Percentiles rank a stretch among this genome's conserved stretches.
phyloP scores from a whole-genome alignment of 2,888 invertebrate species.

The Netelia inedita region DNA sequence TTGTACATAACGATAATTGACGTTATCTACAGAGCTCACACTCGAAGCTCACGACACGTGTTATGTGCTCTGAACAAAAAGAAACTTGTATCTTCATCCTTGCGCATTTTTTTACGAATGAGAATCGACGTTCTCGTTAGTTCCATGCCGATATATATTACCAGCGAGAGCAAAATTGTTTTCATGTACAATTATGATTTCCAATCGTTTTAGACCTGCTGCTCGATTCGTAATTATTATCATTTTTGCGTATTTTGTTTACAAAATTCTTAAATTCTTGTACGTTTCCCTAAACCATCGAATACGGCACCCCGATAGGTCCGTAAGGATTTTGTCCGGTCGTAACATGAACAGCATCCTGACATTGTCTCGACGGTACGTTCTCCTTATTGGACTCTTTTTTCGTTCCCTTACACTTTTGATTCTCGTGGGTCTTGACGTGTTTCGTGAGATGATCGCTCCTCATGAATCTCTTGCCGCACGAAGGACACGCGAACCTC shows the following conservation, averaged over 20 bases:
- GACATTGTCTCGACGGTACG: conserved; percentile 62
- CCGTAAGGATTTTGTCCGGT: conserved; percentile 59
- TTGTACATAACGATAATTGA: not conserved
- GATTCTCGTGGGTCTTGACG: conserved; percentile 93
- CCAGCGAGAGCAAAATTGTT: conserved; percentile 37
- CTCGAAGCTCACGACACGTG: conserved; percentile 19
- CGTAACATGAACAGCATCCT: conserved; percentile 47
- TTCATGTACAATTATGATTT: not conserved
- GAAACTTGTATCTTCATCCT: not conserved
- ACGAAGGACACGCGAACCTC: conserved; percentile 94
- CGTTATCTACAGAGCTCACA: not conserved
- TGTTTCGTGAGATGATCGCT: conserved; percentile 98
- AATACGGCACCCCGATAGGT: conserved; percentile 55
- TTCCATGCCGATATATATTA: not conserved
- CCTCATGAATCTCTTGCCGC: conserved; percentile 95
- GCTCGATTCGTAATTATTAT: conserved; percentile 25
- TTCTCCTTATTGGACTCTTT: conserved; percentile 85
- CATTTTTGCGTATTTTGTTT: not conserved
- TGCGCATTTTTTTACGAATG: not conserved
- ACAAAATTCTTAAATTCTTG: not conserved
- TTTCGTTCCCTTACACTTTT: conserved; percentile 86
- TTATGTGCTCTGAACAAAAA: not conserved
- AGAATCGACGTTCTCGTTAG: not conserved
- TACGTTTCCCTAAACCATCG: conserved; percentile 54
- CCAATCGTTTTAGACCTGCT: not conserved